Conservation (phyloP, 2,113 vertebrate species). For the Anolis carolinensis region DNA sequence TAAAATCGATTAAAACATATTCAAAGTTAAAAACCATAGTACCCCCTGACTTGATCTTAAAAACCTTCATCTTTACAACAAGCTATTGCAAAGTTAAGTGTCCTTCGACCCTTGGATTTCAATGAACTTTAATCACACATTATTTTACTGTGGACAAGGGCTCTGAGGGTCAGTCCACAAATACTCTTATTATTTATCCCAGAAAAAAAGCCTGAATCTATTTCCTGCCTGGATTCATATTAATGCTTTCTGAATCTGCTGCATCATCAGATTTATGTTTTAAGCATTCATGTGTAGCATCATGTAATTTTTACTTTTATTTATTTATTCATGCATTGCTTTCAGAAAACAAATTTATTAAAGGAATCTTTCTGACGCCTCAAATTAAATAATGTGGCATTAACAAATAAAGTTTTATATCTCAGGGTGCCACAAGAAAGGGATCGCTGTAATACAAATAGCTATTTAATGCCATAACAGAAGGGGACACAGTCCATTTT, state of each 20-base stretch:
- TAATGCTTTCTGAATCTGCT: slow-evolving; percentile 45
- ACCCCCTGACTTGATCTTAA: no score
- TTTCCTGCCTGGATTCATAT: neutral
- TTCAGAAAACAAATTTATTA: slow-evolving; percentile 66
- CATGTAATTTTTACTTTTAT: slow-evolving; percentile 49
- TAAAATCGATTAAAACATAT: no score
- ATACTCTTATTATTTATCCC: rapidly evolving
- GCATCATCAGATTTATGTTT: slow-evolving; percentile 53
- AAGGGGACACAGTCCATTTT: slow-evolving; percentile 49
- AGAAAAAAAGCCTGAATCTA: neutral
- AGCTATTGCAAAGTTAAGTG: neutral
- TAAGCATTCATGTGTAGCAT: slow-evolving; percentile 51
- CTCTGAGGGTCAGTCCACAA: slow-evolving; percentile 1
- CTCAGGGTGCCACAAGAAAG: slow-evolving; percentile 26
- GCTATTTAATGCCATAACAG: slow-evolving; percentile 58
- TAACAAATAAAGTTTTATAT: slow-evolving; percentile 63
- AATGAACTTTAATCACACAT: neutral
- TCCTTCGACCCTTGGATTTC: neutral
- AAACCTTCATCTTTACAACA: no score
- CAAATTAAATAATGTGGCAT: slow-evolving; percentile 63
- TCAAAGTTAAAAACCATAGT: no score
- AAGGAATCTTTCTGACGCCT: slow-evolving; percentile 56
- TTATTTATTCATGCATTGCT: slow-evolving; percentile 26
- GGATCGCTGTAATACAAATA: slow-evolving; percentile 57
- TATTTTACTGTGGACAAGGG: neutral